Evolutionary conservation across 2,888 invertebrate genomes (phyloP), one percentile per base, ranked within the genome.

Genomic region (Myopa tessellatipennis): DNA sequence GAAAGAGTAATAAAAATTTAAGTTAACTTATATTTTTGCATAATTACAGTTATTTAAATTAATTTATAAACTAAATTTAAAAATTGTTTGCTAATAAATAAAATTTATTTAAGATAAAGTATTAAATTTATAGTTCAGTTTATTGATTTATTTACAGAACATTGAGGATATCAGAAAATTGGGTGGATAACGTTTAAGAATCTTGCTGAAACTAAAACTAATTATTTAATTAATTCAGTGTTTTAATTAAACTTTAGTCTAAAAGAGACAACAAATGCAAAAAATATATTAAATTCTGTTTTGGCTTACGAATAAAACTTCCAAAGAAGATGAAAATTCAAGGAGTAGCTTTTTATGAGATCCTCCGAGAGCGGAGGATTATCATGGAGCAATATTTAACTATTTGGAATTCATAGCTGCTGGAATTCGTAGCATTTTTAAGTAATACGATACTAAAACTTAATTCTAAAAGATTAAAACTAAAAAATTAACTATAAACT

Each of bases 401-500:
- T 82, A 81, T 83, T 83, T 83, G 83, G 83, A 82, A 78, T 83
- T 80, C 81, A 81, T 82, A 83, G 83, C 83, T 83, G 82, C 79
- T 77, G 77, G 76, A 65, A 34, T 65, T 34, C 14, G 8, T 61
- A 18, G 26, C n/a, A 61, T n/a, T 38, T 36, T 34, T 14, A 14
- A 61, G n/a, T n/a, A 61, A 61, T 26, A 55, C 10, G 10, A 55
- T 63, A 65, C 38, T 74, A 45, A 70, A 70, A 52, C n/a, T 52
- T 52, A 26, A 70, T 45, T 12, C 14, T 26, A 69, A 50, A 52
- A 38, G 61, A 26, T 1, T 55, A 8, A 55, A 55, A 63, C 50
- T n/a, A 61, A 38, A 69, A 69, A 45, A 45, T 45, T 69, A 45
- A 45, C 34, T 10, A n/a, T 52, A 69, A 50, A 61, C 4, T 61